A percentile compares a stretch with the other conserved stretches of the same genome.
Conservation (phyloP, 2,888 invertebrate species). For the Eupithecia abbreviata region DNA sequence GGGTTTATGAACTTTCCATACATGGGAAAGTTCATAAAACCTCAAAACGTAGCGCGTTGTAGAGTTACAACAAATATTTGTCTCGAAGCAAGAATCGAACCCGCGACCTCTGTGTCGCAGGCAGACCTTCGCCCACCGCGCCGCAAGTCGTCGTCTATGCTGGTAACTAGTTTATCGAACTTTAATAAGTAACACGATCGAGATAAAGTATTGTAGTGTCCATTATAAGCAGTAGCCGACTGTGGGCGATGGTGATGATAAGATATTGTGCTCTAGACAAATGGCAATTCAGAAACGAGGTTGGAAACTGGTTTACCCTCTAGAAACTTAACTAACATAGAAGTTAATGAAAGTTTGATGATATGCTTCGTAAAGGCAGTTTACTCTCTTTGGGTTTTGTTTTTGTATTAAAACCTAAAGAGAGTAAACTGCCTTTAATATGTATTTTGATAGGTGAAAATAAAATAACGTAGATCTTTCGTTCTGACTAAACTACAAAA, state of each 20-base stretch:
- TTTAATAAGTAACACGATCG: slow-evolving; percentile 57
- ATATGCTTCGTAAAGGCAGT: neutral
- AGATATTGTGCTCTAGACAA: slow-evolving; percentile 28
- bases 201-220: slow-evolving; percentile 63
- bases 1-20: too few relatives aligned
- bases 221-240: slow-evolving; percentile 52
- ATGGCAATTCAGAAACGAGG: slow-evolving; percentile 14
- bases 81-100: too few relatives aligned
- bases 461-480: neutral
- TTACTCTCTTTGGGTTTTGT: too few relatives aligned
- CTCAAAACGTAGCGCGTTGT: too few relatives aligned
- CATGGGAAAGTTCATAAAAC: too few relatives aligned
- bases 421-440: neutral
- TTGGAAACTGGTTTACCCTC: neutral
- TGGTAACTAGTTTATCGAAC: slow-evolving; percentile 58
- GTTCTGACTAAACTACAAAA: neutral
- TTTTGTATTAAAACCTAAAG: neutral
- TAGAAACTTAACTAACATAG: neutral
- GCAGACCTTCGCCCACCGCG: too few relatives aligned
- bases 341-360: neutral
- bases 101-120: too few relatives aligned
- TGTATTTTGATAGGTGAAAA: neutral
- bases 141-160: too few relatives aligned
- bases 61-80: too few relatives aligned
- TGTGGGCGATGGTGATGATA: slow-evolving; percentile 50